Percentiles rank a stretch among this genome's conserved stretches.
Conservation (phyloP, 2,797 vertebrate species). For the Prunella strophiata region DNA sequence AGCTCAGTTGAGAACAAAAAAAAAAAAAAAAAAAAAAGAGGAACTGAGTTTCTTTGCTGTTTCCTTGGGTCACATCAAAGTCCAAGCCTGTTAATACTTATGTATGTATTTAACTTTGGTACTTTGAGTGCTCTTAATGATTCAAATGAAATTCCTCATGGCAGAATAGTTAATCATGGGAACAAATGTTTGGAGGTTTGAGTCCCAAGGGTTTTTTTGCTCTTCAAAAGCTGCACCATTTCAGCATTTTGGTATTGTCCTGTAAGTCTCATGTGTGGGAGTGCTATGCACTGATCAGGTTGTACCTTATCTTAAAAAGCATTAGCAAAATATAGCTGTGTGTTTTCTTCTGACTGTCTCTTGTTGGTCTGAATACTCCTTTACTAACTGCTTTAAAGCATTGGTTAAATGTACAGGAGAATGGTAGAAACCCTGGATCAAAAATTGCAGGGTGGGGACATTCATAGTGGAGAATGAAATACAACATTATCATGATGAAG, state of each 20-base stretch:
- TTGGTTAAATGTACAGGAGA: background rate
- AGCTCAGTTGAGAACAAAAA: background rate
- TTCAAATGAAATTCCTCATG: slow-evolving; percentile 10
- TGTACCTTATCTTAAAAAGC: background rate
- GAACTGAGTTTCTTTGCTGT: background rate
- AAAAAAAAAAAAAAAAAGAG: background rate
- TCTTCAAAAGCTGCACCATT: background rate
- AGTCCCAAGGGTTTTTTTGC: slow-evolving; percentile 12
- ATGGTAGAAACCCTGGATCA: background rate
- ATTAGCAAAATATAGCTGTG: background rate
- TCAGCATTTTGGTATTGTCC: background rate
- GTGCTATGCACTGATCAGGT: background rate
- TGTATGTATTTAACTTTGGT: background rate
- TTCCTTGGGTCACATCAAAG: background rate
- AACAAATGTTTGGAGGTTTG: slow-evolving; percentile 40
- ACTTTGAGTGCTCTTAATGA: slow-evolving; percentile 8
- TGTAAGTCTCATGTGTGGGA: background rate
- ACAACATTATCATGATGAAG: background rate
- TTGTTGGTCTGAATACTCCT: background rate
- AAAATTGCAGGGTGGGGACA: background rate
- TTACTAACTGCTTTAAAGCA: background rate
- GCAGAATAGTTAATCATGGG: slow-evolving; percentile 43
- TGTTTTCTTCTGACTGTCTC: background rate
- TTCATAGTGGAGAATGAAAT: background rate
- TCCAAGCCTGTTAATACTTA: slow-evolving; percentile 40